A percentile compares a stretch with the other conserved stretches of the same genome.
Evolutionary conservation across 2,113 vertebrate genomes (phyloP).

Genomic region (Pica pica): DNA sequence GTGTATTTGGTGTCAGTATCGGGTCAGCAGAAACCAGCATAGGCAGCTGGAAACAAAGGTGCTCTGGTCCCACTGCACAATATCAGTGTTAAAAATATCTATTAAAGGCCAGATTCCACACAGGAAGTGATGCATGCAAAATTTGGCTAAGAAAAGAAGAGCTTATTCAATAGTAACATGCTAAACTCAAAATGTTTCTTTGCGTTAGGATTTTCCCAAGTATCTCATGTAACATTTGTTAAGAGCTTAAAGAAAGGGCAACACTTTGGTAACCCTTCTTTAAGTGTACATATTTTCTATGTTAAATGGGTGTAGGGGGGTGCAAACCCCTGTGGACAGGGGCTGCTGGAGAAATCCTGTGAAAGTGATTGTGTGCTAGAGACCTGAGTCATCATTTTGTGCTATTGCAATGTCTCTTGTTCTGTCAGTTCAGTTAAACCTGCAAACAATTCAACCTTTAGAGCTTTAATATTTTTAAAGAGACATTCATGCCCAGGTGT

Average conservation of each 20-base stretch:
- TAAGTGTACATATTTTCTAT: not conserved
- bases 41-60: not conserved
- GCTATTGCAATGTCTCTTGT: not conserved
- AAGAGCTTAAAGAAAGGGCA: not conserved
- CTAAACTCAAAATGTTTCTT: not conserved
- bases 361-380: not conserved
- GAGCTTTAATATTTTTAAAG: not conserved
- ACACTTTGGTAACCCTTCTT: not conserved
- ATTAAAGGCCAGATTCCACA: not conserved
- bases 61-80: not conserved
- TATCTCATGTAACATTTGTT: not conserved
- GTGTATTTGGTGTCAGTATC: not conserved
- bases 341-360: not conserved
- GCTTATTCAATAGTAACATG: not conserved
- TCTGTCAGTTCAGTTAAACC: not conserved
- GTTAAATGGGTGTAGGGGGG: not conserved
- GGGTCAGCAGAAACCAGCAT: not conserved
- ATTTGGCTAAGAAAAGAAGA: not conserved
- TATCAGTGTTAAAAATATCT: not conserved
- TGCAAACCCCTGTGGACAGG: not conserved
- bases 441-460: not conserved
- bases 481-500: not conserved
- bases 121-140: not conserved
- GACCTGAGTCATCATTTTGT: not conserved
- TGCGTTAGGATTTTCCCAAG: not conserved